phyloP scores from a whole-genome alignment of 1,140 invertebrate genomes.

The Camponotus vicinus region DNA sequence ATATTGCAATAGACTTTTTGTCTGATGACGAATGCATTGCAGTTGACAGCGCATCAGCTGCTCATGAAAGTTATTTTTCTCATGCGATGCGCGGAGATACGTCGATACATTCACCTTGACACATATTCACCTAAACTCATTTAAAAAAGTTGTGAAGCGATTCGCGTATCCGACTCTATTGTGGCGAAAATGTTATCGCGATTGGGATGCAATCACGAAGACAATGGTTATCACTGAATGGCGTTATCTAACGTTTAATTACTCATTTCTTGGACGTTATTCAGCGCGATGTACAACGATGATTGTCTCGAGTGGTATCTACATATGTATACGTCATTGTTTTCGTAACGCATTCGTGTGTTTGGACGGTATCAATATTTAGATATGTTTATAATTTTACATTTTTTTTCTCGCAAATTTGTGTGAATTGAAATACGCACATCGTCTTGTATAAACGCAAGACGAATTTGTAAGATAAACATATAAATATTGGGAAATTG shows the following conservation, averaged over 20 bases:
- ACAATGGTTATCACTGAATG: not conserved
- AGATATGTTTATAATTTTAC: not conserved
- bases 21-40: not conserved
- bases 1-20: not conserved
- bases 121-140: conserved; percentile 72
- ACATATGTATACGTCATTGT: not conserved
- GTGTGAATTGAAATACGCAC: not conserved
- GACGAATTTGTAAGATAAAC: not conserved
- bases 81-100: conserved; percentile 21
- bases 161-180: not conserved
- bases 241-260: conserved; percentile 48
- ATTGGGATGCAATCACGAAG: conserved; percentile 3
- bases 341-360: not conserved
- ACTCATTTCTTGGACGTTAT: conserved; percentile 19
- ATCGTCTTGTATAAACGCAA: not conserved
- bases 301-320: not conserved
- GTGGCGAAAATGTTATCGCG: conserved; percentile 3
- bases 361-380: not conserved
- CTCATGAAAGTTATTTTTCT: conserved; percentile 66
- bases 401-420: not conserved
- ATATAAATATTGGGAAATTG: not conserved
- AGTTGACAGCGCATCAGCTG: not conserved
- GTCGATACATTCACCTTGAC: conserved; percentile 79
- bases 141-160: conserved; percentile 61
- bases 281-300: not conserved